phyloP scores from a whole-genome alignment of 1,140 invertebrate species.

The Drosophila pandora region DNA sequence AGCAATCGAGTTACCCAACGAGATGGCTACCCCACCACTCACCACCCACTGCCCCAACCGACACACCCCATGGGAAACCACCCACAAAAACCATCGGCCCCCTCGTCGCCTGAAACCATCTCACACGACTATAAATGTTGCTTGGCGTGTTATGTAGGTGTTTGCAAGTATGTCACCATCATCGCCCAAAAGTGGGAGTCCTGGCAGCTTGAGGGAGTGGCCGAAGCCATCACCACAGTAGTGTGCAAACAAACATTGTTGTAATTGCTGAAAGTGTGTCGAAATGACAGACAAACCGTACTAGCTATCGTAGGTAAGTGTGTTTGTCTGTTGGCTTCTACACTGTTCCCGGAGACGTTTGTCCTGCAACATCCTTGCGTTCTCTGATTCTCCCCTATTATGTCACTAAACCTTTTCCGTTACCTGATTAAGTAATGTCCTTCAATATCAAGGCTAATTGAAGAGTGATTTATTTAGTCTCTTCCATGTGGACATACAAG shows the following conservation, averaged over 20 bases:
- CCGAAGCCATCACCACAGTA: constrained; percentile 36
- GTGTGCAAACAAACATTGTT: constrained; percentile 75
- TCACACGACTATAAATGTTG: constrained; percentile 61
- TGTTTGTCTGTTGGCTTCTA: background rate
- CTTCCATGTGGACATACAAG: background rate
- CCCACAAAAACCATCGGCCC: constrained; percentile 2
- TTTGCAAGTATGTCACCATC: constrained; percentile 57
- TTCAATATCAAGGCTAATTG: background rate
- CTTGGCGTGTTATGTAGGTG: constrained; percentile 62
- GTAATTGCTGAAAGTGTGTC: constrained; percentile 75
- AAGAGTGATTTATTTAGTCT: background rate
- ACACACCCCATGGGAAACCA: background rate
- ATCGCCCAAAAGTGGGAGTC: constrained; percentile 11
- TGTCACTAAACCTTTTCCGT: constrained; percentile 6
- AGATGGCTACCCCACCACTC: constrained; percentile 29
- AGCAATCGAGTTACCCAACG: constrained; percentile 77
- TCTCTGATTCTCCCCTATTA: constrained; percentile 19
- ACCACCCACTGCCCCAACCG: constrained; percentile 1
- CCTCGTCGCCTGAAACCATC: constrained; percentile 1
- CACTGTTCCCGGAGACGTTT: constrained; percentile 26
- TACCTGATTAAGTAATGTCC: too few relatives aligned
- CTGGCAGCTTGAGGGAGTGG: background rate
- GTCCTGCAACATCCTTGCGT: constrained; percentile 31
- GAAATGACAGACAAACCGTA: constrained; percentile 51
- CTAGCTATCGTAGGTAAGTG: background rate